Evolutionary conservation across 2,888 invertebrate species (phyloP), one percentile per base, ranked within the genome.

Genomic region (Baccha elongata): DNA sequence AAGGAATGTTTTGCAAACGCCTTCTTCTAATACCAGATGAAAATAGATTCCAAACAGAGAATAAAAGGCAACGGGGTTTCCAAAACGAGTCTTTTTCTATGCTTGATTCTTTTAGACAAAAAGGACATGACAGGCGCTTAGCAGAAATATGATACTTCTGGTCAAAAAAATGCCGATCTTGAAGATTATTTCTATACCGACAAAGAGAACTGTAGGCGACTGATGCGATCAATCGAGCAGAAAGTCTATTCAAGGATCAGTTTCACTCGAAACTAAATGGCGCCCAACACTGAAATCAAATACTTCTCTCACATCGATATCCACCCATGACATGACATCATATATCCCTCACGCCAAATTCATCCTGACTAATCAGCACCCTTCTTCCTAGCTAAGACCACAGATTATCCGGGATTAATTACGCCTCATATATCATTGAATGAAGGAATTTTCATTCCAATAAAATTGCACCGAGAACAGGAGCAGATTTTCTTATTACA

Each of bases 381-480:
- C 21, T 71, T 32, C 13, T 44, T 13, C 26, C 8, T 23, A 37
- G 53, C 26, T 2, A n/a, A 60, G 60, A 72, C 81, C 81, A 42
- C 81, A 83, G 81, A 83, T 83, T 83, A 83, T 76, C 81, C 76
- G 48, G 85, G 79, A 84, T 85, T 85, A 85, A 85, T 85, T 85
- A 84, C 84, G 85, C 79, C 78, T 84, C 85, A 85, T 85, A 84
- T 84, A 85, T 85, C 85, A 85, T 72, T 65, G 76, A 72, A 83
- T 72, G 67, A 72, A 72, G 10, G 44, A 44, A 17, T 48, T 62
- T 64, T 55, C 62, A 58, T 58, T 69, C 15, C 15, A 40, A 62
- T 46, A 46, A 68, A 58, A 44, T 60, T 69, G 64, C 60, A 60
- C 50, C 42, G 55, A 11, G 46, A 76, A 48, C 53, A 55, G 60